phyloP scores from a whole-genome alignment of 2,888 invertebrate species.

The Elysia crispata region DNA sequence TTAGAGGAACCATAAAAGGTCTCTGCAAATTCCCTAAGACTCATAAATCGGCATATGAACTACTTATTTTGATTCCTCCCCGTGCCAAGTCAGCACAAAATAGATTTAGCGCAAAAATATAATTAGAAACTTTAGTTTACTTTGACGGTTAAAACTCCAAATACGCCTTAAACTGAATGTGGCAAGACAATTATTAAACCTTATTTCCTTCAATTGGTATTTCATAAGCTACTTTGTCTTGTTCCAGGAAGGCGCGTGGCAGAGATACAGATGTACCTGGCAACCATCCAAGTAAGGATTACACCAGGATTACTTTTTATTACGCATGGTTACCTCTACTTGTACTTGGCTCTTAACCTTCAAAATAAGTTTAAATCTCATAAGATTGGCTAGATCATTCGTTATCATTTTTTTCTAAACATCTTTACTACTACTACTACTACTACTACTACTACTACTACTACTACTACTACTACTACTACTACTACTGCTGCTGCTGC shows the following conservation, averaged over 20 bases:
- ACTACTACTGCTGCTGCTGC: not conserved
- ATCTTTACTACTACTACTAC: not conserved
- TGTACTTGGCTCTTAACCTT: not conserved
- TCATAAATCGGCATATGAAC: no score
- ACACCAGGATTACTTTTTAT: no score
- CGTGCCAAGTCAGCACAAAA: no score
- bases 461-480: slow-evolving; percentile 9
- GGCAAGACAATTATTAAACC: no score
- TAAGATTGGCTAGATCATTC: not conserved
- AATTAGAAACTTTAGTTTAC: no score
- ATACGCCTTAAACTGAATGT: not conserved
- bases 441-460: slow-evolving; percentile 9
- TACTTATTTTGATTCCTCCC: no score
- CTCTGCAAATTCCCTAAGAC: no score
- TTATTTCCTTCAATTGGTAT: no score
- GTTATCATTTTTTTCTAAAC: not conserved
- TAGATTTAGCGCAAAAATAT: no score
- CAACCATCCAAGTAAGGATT: slow-evolving; percentile 63
- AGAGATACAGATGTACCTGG: slow-evolving; percentile 64
- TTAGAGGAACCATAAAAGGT: no score
- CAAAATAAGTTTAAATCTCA: not conserved
- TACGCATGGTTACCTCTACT: slow-evolving; percentile 1
- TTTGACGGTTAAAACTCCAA: no score
- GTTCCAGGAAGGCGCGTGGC: slow-evolving; percentile 65
- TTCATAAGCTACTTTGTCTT: slow-evolving; percentile 5